These are phyloP conservation scores for Heliothis virescens DNA, from an alignment of 1,140 invertebrate genomes.

Conservation along the genomic window DNA sequence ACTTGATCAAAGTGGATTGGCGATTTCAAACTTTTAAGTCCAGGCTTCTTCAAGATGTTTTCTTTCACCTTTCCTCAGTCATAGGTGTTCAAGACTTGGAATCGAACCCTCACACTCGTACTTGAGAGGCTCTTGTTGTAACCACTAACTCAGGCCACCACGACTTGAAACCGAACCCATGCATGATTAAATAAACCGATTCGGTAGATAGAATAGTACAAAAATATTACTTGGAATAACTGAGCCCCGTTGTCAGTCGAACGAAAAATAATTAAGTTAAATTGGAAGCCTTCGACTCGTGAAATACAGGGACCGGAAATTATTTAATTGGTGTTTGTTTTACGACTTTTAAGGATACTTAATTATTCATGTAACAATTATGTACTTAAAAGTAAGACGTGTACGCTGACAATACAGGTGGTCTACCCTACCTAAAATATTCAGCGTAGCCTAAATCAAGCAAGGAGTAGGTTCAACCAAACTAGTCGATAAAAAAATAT, in stretches of 20 bases:
- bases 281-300: slow-evolving; percentile 1
- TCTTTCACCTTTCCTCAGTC: too few relatives aligned
- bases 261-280: background rate
- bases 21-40: too few relatives aligned
- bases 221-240: background rate
- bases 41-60: too few relatives aligned
- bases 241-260: background rate
- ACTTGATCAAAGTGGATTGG: too few relatives aligned
- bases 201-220: background rate
- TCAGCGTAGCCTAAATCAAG: slow-evolving; percentile 8
- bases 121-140: too few relatives aligned
- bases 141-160: too few relatives aligned
- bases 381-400: slow-evolving; percentile 22
- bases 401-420: slow-evolving; percentile 22
- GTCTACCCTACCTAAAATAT: slow-evolving; percentile 10
- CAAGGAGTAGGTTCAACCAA: too few relatives aligned
- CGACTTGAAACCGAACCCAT: background rate
- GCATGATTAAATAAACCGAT: slow-evolving; percentile 30
- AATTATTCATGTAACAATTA: slow-evolving; percentile 23
- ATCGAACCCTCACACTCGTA: too few relatives aligned
- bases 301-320: background rate
- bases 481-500: too few relatives aligned
- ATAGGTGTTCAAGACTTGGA: too few relatives aligned
- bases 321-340: slow-evolving; percentile 1
- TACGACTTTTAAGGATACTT: background rate